phyloP scores from a whole-genome alignment of 1,140 invertebrate species.

The Papilio polytes region DNA sequence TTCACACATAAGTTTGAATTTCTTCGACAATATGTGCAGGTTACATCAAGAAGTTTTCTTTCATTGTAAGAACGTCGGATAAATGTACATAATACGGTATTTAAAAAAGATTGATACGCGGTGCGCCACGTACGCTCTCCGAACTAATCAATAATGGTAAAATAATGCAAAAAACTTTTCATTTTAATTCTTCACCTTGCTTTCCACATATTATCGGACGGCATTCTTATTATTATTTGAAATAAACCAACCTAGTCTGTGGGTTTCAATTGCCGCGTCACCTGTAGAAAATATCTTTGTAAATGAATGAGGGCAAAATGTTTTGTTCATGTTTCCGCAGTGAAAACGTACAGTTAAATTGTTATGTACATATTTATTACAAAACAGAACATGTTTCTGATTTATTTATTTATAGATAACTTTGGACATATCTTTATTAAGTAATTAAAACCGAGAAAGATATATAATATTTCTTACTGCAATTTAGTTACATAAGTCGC shows the following conservation, averaged over 20 bases:
- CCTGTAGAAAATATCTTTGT: background rate
- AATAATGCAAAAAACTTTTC: background rate
- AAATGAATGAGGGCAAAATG: background rate
- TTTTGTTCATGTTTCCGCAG: background rate
- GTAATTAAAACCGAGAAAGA: background rate
- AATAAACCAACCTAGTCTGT: background rate
- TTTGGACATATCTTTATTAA: background rate
- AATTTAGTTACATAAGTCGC: background rate
- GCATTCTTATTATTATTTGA: background rate
- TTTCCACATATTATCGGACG: background rate
- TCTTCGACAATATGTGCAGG: no score
- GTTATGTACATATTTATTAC: conserved; percentile 12
- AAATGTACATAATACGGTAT: no score
- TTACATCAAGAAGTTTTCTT: no score
- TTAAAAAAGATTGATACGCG: no score
- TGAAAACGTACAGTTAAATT: background rate
- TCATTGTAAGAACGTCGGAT: no score
- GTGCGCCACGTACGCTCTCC: no score
- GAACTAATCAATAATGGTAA: no score
- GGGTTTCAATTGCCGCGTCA: background rate
- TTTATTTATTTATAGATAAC: background rate
- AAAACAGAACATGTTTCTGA: background rate
- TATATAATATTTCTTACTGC: background rate
- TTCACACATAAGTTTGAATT: no score
- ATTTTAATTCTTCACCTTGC: background rate